phyloP scores from a whole-genome alignment of 2,113 vertebrate species.

The Stigmatopora argus region DNA sequence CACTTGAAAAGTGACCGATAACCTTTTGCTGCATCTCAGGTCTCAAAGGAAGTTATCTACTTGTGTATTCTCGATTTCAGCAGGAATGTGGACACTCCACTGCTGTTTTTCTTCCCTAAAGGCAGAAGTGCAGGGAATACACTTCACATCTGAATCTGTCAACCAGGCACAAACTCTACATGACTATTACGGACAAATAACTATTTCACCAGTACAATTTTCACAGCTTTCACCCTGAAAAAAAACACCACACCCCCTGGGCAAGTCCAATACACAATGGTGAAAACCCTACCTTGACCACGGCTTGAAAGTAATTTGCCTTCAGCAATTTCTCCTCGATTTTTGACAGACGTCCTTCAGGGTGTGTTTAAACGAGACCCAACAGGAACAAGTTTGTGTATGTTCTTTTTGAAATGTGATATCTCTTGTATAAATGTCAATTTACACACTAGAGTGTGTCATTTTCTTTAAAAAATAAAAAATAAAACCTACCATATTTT shows the following conservation, averaged over 20 bases:
- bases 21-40: slow-evolving; percentile 38
- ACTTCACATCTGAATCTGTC: slow-evolving; percentile 41
- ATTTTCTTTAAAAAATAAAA: background rate
- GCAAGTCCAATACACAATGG: background rate
- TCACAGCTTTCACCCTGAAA: background rate
- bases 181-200: background rate
- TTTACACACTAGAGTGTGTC: too few species aligned
- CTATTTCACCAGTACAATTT: background rate
- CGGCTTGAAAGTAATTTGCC: too few species aligned
- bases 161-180: slow-evolving; percentile 28
- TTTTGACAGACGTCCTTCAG: too few species aligned
- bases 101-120: slow-evolving; percentile 6
- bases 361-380: too few species aligned
- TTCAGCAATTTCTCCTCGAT: too few species aligned
- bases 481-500: too few species aligned
- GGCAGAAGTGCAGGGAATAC: background rate
- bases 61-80: slow-evolving; percentile 35
- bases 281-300: background rate
- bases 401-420: too few species aligned
- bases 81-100: slow-evolving; percentile 21
- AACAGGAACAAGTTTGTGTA: too few species aligned
- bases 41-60: slow-evolving; percentile 34
- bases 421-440: too few species aligned
- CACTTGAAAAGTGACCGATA: slow-evolving; percentile 41
- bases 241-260: background rate